Conservation (phyloP, 2,888 invertebrate genomes). For the Synanthedon tipuliformis region DNA sequence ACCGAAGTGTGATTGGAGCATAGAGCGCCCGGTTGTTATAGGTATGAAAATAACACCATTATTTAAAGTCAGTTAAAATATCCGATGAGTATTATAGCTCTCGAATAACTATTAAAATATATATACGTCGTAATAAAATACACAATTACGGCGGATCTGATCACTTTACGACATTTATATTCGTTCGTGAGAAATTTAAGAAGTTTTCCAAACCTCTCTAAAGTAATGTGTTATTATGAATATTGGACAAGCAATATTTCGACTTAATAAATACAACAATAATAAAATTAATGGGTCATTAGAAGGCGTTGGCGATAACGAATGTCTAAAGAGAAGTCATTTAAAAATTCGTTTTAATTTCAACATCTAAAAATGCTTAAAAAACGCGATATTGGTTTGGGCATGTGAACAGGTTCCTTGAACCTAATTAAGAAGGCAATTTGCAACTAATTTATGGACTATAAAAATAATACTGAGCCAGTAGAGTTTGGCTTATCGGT, state of each 20-base stretch:
- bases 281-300: constrained; percentile 11
- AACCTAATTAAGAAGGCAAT: constrained; percentile 62
- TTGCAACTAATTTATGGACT: constrained; percentile 58
- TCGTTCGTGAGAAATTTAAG: no score
- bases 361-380: constrained; percentile 16
- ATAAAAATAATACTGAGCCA: constrained; percentile 40
- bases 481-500: constrained; percentile 27
- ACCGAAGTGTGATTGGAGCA: no score
- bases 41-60: no score
- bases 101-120: neutral
- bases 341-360: constrained; percentile 16
- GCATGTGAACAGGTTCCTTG: constrained; percentile 30
- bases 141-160: no score
- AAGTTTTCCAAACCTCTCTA: no score
- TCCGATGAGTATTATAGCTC: neutral
- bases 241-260: neutral
- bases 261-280: neutral
- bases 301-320: constrained; percentile 9
- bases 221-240: no score
- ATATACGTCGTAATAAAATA: no score
- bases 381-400: constrained; percentile 28
- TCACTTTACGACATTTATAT: no score
- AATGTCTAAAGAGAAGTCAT: neutral
- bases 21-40: no score
- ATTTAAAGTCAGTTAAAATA: no score